A percentile compares a stretch with the other conserved stretches of the same genome.
phyloP scores from a whole-genome alignment of 2,888 invertebrate species.

The Cosmopolites sordidus region DNA sequence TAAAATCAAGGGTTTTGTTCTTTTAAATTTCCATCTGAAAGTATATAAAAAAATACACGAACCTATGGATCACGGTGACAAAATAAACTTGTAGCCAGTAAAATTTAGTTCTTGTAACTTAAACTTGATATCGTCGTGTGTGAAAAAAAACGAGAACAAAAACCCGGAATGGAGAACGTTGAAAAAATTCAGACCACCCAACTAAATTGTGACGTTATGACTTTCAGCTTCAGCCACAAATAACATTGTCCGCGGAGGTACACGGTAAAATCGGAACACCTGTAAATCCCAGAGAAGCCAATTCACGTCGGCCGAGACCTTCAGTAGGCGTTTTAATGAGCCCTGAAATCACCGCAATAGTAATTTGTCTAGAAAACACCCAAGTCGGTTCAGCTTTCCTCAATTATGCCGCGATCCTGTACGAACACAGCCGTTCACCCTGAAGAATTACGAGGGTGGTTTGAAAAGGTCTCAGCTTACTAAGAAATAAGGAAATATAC shows the following conservation, averaged over 20 bases:
- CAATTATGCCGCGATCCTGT: slow-evolving; percentile 10
- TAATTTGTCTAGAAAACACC: slow-evolving; percentile 24
- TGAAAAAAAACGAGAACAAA: no score
- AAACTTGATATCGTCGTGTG: no score
- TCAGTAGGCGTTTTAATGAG: slow-evolving; percentile 24
- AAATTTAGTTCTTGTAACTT: no score
- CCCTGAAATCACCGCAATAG: slow-evolving; percentile 21
- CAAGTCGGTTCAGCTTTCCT: slow-evolving; percentile 17
- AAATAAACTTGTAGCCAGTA: no score
- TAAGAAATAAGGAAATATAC: no score
- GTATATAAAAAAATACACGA: no score
- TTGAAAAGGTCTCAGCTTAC: no score
- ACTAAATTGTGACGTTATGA: not conserved
- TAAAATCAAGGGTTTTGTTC: no score
- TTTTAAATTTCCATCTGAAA: no score
- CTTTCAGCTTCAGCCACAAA: slow-evolving; percentile 6
- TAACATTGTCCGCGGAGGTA: slow-evolving; percentile 14
- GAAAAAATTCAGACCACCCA: not conserved
- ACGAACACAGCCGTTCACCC: slow-evolving; percentile 19
- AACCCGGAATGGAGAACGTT: not conserved
- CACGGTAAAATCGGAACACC: slow-evolving; percentile 18
- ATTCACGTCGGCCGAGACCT: slow-evolving; percentile 14
- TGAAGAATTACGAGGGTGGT: not conserved
- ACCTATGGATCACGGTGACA: no score
- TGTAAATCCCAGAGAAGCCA: slow-evolving; percentile 21